phyloP scores from a whole-genome alignment of 2,113 vertebrate species.

The Leucosticte australis region DNA sequence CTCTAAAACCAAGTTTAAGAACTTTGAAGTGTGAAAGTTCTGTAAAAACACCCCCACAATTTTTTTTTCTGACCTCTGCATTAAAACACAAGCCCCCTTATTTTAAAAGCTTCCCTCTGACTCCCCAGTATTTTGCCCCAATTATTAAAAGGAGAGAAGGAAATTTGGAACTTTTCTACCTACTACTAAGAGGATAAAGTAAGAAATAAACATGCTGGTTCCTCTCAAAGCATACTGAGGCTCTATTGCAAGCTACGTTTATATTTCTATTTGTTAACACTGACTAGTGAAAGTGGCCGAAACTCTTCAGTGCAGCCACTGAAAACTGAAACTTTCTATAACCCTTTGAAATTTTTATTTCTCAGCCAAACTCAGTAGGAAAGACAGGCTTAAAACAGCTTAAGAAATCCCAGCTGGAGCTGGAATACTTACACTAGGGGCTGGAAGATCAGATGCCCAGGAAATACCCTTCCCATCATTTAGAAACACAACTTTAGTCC shows the following conservation, averaged over 20 bases:
- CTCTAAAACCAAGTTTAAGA: not conserved
- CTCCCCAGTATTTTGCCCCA: not conserved
- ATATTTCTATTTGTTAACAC: not conserved
- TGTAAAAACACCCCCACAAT: not conserved
- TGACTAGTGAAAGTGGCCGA: not conserved
- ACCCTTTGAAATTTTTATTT: not conserved
- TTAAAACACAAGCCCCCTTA: not conserved
- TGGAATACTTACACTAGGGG: not conserved
- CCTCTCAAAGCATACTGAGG: not conserved
- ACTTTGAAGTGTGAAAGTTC: not conserved
- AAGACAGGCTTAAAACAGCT: not conserved
- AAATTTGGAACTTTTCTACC: not conserved
- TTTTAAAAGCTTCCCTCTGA: not conserved
- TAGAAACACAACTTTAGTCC: not conserved
- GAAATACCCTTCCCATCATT: not conserved
- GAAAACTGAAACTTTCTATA: not conserved
- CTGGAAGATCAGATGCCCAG: not conserved
- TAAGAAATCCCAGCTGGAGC: not conserved
- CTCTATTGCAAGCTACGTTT: not conserved
- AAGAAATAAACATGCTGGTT: not conserved
- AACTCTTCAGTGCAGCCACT: not conserved
- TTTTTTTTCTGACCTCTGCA: not conserved
- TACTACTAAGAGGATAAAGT: not conserved
- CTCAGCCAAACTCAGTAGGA: not conserved
- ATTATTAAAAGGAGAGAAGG: not conserved